Evolutionary conservation across 2,113 vertebrate genomes (phyloP), one percentile per base, ranked within the genome.

Genomic region (Rostratula benghalensis): DNA sequence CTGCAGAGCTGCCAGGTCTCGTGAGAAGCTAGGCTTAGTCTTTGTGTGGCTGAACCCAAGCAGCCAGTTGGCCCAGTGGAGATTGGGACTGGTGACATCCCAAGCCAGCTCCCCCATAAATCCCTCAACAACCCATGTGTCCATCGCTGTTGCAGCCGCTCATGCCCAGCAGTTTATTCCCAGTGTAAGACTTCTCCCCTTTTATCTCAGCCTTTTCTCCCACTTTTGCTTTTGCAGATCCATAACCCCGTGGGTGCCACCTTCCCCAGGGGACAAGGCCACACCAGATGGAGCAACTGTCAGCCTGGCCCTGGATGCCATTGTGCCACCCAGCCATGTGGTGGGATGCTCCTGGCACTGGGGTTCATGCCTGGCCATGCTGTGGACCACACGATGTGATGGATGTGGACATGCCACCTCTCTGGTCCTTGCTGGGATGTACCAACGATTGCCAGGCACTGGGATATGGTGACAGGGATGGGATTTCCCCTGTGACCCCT

Each of bases 371-470:
- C 68, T 31, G 76, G 30, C 48, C 2, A 0, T 35, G 59, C 25
- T 4, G 0, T 17, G 43, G 33, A 27, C 41, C 14, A 3, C 0
- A 0, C 0, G 6, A 12, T 4, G 35, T 1, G 70, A n/a, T 1
- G 28, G 75, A 85, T 24, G 46, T 24, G 64, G 82, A 90, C 15
- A 56, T 59, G 83, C 41, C 4, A 1, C 59, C 4, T 0, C 13
- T 23, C 51, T 43, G 63, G 6, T 39, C 46, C 79, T 67, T 20
- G 35, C 63, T 18, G 79, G 79, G 64, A 43, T 10, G 18, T 0
- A 0, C 46, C 74, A 45, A 22, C 6, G 4, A 7, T n/a, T 31
- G 54, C 88, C 1, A 5, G 51, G 46, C 78, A 50, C 76, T 16
- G 90, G 59, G 48, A 87, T 1, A 7, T 9, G 60, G 17, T 1